Evolutionary conservation across 2,113 vertebrate species (phyloP).

Genomic region (Etia nguti): DNA sequence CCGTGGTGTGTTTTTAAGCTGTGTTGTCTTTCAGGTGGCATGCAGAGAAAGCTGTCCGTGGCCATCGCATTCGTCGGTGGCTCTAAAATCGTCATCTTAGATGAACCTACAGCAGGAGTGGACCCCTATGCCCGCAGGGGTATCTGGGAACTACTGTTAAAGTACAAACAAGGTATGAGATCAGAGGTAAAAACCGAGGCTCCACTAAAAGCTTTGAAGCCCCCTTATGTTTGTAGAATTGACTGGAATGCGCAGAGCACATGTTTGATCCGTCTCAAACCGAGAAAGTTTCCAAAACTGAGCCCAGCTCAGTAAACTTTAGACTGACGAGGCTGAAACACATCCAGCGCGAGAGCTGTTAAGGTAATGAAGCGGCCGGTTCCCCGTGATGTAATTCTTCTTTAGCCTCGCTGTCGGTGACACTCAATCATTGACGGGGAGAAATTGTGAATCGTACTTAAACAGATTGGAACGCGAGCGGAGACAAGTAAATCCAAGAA

Average conservation of each 20-base stretch:
- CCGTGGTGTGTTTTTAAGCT: background rate
- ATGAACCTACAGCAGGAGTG: constrained; percentile 95
- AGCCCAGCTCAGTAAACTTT: background rate
- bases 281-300: background rate
- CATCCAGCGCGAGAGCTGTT: background rate
- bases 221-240: background rate
- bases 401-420: background rate
- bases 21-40: constrained; percentile 79
- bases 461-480: constrained; percentile 23
- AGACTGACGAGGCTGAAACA: background rate
- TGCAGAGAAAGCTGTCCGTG: constrained; percentile 97
- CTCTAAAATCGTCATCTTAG: constrained; percentile 93
- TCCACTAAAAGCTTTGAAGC: background rate
- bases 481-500: constrained; percentile 32
- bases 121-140: constrained; percentile 96
- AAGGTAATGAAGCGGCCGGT: background rate
- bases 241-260: background rate
- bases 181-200: background rate
- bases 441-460: constrained; percentile 29
- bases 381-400: background rate
- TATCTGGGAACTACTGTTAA: constrained; percentile 95
- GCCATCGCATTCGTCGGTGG: constrained; percentile 95
- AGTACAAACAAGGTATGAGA: constrained; percentile 87
- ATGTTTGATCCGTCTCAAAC: constrained; percentile 1
- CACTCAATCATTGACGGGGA: constrained; percentile 16